Evolutionary conservation across 30 jellyfish, hydroid and myxozoan genomes (phyloP), one percentile per base, ranked within the genome.

Genomic region (Turritopsis rubra): DNA sequence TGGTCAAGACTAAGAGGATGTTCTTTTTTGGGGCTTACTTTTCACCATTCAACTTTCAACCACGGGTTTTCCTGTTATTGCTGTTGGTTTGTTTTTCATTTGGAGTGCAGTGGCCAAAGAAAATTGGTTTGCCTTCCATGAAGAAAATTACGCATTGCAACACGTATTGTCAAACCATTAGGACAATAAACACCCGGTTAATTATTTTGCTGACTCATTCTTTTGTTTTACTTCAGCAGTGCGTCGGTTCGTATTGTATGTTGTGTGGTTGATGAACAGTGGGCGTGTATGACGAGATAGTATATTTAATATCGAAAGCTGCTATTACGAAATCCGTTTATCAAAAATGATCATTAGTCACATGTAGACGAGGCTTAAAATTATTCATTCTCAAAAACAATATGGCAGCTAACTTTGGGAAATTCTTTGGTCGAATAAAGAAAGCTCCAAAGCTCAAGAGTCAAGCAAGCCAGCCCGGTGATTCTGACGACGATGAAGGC

Each of bases 401-500:
- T 1, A 77, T 77, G 85, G 85, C 85, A 13, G 85, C 73, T 13
- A 77, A 77, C 71, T 77, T 77, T n/a, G 85, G 85, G 30, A 77
- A 77, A 28, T 77, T 77, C 21, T 77, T 77, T 20, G 53, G 72
- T 19, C 53, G 81, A 18, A 53, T 41, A 18, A 77, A 77, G 29
- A 77, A 77, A 77, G n/a, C 72, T 28, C 28, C 72, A 77, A 77
- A 77, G 53, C 66, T 29, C 28, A 53, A 53, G 22, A 30, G 28
- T 77, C 66, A 53, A 29, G 85, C 41, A 7, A 26, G 28, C 29
- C 23, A 28, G 23, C 29, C n/a, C 19, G 77, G 17, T 16, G 54
- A 25, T 52, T 80, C 87, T 22, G 78, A 53, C 21, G 97, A 91
- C 25, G 97, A 91, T 18, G 97, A 91, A 29, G 97, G 97, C 20